Evolutionary conservation across 2,797 vertebrate genomes (phyloP), one percentile per base, ranked within the genome.

Genomic region (Mus caroli): DNA sequence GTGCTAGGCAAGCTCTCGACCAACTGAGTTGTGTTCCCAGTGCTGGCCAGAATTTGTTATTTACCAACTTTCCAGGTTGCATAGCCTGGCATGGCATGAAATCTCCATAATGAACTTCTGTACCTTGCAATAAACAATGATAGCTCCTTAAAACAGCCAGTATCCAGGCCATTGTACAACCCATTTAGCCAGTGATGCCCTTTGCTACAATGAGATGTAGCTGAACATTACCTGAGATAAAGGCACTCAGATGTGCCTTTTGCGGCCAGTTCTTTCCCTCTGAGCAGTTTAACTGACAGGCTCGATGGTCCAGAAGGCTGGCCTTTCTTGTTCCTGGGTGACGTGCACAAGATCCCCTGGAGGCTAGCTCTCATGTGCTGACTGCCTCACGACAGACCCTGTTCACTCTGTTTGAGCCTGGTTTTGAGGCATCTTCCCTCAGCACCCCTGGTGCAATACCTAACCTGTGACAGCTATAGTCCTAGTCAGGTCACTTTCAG

Each of bases 101-200:
- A 95, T 93, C 82, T 94, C 64, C 71, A 77, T 11, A 85, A 87
- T 24, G 86, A 82, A 56, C 20, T 19, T 85, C 73, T 94, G 10
- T 54, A 90, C 77, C 58, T 88, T 96, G 69, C 15, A 97, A 89
- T 95, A 93, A 78, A 93, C 37, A 88, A 92, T 95, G 62, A 84
- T 71, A 37, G 40, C 14, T 87, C 91, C 19, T 82, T 92, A 93
- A 96, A 95, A 40, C 8, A 92, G 69, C 6, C 31, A 91, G 28
- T 52, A 71, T 88, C 52, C 76, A 96, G 92, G 60, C 43, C 26
- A 78, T 43, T 60, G 73, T 20, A 67, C 22, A 20, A 28, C 10
- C 56, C 40, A 94, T 82, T 95, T 91, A 82, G 80, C 82, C 37
- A 71, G 0, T 28, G 56, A 86, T 92, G 84, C 64, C 77, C 82